Base-by-base conservation (phyloP, 2,113 vertebrate species). In the Semicossyphus pulcher region DNA sequence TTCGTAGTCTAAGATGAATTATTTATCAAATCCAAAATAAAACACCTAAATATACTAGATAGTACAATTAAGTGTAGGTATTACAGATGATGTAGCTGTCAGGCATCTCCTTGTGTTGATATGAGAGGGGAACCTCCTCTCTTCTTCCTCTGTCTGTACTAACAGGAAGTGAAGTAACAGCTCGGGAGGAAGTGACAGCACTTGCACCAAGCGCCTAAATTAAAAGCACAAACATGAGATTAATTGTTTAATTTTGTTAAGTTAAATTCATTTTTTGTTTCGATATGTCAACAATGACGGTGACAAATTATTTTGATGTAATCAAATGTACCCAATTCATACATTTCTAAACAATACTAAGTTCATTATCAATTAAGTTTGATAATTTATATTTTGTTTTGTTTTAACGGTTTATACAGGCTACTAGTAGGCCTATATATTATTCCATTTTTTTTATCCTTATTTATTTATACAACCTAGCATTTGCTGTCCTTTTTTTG, bases 61-160 rank as follows among this genome's bases (percentile, higher is more conserved):
- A 4, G 3, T 7, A 2, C 4, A 12, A 25, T 14, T 69, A 39
- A 4, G 21, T 26, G 8, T 2, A 34, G 1, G 21, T 60, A 8
- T 63, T 20, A 41, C 1, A 72, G 3, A 48, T 3, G 47, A 6
- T n/a, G 32, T 7, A 72, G 37, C 48, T 70, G 52, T 62, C 28
- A 42, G 34, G 29, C 78, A 84, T 91, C n/a, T 63, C 78, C 18
- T n/a, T 49, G 2, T 72, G 42, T 25, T 45, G 31, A 52, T 32
- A 9, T 4, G n/a, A 23, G 72, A 80, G 80, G 66, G 76, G 80
- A 45, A 4, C 34, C n/a, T 70, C 71, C 78, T 78, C 61, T 88
- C 75, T 68, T 67, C 12, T 53, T 81, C 31, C 36, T 10, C 59
- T 36, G 31, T 16, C 16, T 10, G 34, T 1, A n/a, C 31, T 71